Evolutionary conservation across 2,113 vertebrate species (phyloP), one percentile per base, ranked within the genome.

Genomic region (Tinamus guttatus): DNA sequence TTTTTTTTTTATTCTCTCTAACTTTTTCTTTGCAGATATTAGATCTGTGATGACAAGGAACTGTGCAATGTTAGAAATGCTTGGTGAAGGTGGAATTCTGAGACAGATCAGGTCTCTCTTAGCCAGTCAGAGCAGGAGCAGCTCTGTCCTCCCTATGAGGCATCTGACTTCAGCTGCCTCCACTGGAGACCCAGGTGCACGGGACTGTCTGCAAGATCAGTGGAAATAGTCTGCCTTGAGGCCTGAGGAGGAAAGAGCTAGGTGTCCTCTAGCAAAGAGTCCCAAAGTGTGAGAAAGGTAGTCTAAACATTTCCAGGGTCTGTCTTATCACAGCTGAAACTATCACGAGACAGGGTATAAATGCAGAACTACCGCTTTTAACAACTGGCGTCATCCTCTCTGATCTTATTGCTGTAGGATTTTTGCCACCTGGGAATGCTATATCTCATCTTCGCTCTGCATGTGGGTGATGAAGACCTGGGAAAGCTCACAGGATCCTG

Each of bases 321-420:
- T 56, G 27, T 68, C 83, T 88, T 88, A 88, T 41, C 93, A 86
- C 83, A 56, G 95, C 93, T 76, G 71, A 94, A 92, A 69, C 84
- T 86, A 91, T 91, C 81, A 78, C 81, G 76, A 92, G 90, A 65
- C 85, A 95, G 94, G 90, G 92, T 65, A 47, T 70, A 82, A 87
- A 96, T 89, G 95, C 73, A 96, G 89, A 71, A 92, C 64, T 70
- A 85, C 81, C 93, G 15, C 90, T 87, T 84, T 20, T 80, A 96
- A 69, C 78, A 93, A 93, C 59, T 94, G 73, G 40, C 13, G 38
- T 34, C 1, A 11, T 14, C 40, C 16, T 24, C 45, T 71, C 78
- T 94, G 49, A 2, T 49, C 92, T 96, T 93, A 75, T 40, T 32
- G 5, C 0, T 12, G 13, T 8, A 49, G 49, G 51, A 19, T 2